Percentiles rank a stretch among this genome's conserved stretches.
These are phyloP conservation scores for Drosophila siamana DNA, from an alignment of 2,888 invertebrate genomes.

Conservation along the genomic window DNA sequence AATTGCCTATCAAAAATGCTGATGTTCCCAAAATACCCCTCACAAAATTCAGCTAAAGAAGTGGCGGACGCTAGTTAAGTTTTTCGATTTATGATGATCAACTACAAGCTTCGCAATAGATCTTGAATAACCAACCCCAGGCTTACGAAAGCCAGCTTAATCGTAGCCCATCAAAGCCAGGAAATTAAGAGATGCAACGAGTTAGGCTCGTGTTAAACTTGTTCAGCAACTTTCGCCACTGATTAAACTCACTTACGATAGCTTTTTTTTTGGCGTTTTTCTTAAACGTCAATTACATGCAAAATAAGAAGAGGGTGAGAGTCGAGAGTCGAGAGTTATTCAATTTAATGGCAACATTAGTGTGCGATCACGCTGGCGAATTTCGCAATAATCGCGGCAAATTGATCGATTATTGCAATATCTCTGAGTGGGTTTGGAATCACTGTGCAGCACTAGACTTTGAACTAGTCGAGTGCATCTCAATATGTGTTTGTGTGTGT, in stretches of 20 bases:
- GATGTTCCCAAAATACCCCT: no score
- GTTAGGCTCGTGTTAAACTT: neutral
- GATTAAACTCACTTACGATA: constrained; percentile 17
- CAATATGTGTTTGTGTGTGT: constrained; percentile 1
- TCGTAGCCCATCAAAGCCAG: neutral
- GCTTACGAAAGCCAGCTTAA: neutral
- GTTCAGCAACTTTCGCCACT: constrained; percentile 19
- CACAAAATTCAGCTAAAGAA: no score
- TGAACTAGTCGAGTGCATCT: constrained; percentile 58
- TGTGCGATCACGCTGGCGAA: constrained; percentile 7
- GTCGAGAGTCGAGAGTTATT: neutral
- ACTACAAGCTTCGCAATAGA: neutral
- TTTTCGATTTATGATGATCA: neutral
- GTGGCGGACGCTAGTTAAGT: no score
- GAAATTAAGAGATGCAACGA: constrained; percentile 12
- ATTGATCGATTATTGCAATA: constrained; percentile 6
- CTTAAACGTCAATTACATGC: constrained; percentile 29
- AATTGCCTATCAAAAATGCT: no score
- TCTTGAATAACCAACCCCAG: neutral
- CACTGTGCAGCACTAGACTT: constrained; percentile 70
- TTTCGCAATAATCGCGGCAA: constrained; percentile 17
- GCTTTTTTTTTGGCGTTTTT: constrained; percentile 1
- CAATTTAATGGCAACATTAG: constrained; percentile 2
- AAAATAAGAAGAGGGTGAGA: constrained; percentile 4
- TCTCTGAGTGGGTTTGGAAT: neutral